phyloP scores from a whole-genome alignment of 2,113 vertebrate species.

The Arizona elegans region DNA sequence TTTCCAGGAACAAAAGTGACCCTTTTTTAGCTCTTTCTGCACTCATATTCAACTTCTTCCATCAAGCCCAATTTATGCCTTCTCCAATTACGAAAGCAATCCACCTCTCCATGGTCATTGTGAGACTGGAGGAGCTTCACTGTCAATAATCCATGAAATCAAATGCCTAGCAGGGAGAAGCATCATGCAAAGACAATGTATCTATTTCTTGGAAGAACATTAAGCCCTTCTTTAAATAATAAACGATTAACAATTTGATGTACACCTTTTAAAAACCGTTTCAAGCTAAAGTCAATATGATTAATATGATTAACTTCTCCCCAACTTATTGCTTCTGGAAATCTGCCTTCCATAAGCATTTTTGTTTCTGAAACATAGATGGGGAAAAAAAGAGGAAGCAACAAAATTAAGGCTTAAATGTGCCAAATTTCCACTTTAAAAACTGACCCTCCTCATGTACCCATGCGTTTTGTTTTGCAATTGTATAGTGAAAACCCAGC shows the following conservation, averaged over 20 bases:
- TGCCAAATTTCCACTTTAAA: not conserved
- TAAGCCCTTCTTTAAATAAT: not conserved
- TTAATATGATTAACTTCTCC: not conserved
- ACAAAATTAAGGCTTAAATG: slow-evolving; percentile 5
- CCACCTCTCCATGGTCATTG: not conserved
- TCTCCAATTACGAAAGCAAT: not conserved
- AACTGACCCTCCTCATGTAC: not conserved
- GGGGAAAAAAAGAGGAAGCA: not conserved
- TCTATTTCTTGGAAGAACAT: slow-evolving; percentile 7
- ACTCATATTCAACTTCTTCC: not conserved
- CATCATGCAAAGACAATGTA: not conserved
- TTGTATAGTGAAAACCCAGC: not conserved
- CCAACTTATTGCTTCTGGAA: not conserved
- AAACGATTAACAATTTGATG: slow-evolving; percentile 12
- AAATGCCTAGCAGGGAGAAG: not conserved
- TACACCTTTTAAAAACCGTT: not conserved
- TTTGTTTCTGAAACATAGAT: not conserved
- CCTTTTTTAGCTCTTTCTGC: not conserved
- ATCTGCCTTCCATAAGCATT: not conserved
- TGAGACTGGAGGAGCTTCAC: not conserved
- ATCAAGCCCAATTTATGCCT: slow-evolving; percentile 3
- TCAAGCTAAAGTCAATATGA: not conserved
- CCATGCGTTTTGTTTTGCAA: not conserved
- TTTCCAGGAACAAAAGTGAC: not conserved
- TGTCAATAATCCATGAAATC: slow-evolving; percentile 21